Evolutionary conservation across 2,888 invertebrate genomes (phyloP).

Genomic region (Cryptophagus acutangulus): DNA sequence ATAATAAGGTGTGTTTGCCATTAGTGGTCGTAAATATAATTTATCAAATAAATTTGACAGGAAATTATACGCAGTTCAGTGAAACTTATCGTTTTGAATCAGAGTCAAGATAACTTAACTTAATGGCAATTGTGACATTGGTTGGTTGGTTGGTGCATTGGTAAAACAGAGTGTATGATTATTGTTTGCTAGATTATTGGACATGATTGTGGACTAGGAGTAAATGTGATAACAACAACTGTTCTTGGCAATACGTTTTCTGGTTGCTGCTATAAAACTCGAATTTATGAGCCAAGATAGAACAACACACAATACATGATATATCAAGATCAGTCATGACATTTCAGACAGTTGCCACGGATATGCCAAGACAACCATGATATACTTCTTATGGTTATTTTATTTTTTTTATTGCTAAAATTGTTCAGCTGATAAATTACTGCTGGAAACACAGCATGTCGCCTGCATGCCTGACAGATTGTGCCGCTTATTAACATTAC

Average conservation of each 20-base stretch:
- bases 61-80: background rate
- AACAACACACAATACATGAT: conserved; percentile 14
- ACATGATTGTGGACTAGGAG: too few species aligned
- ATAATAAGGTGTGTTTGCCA: too few species aligned
- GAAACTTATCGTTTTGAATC: too few species aligned
- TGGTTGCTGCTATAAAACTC: conserved; percentile 14
- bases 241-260: too few species aligned
- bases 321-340: conserved; percentile 14
- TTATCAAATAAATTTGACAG: conserved; percentile 1
- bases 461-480: conserved; percentile 5
- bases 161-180: too few species aligned
- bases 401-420: conserved; percentile 8
- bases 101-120: too few species aligned
- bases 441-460: conserved; percentile 9
- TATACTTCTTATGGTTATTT: conserved; percentile 7
- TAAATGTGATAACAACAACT: too few species aligned
- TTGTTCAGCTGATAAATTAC: conserved; percentile 13
- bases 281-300: conserved; percentile 13
- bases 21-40: background rate
- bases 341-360: conserved; percentile 11
- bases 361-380: conserved; percentile 9
- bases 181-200: too few species aligned
- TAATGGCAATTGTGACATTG: too few species aligned
- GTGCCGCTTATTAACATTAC: conserved; percentile 8
- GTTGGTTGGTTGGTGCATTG: too few species aligned